Percentiles rank a stretch among this genome's conserved stretches.
Conservation (phyloP, 2,113 vertebrate species). For the Buteo buteo region DNA sequence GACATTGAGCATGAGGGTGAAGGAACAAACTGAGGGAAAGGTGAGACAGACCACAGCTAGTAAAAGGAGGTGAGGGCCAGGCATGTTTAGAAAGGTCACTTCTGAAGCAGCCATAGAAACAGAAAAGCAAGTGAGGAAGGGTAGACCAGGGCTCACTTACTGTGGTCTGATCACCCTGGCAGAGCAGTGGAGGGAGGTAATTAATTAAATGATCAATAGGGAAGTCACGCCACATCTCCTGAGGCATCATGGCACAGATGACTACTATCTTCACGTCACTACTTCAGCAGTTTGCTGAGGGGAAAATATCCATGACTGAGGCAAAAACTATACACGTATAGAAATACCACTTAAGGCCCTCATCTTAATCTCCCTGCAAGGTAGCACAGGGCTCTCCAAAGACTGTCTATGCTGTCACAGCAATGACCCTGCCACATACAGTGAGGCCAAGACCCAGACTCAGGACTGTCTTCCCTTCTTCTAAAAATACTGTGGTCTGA, state of each 20-base stretch:
- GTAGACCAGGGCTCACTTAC: not conserved
- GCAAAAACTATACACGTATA: not conserved
- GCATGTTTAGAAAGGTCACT: not conserved
- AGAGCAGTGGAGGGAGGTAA: not conserved
- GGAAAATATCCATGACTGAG: not conserved
- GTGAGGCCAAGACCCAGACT: not conserved
- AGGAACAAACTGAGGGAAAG: not conserved
- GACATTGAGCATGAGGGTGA: not conserved
- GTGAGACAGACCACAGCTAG: not conserved
- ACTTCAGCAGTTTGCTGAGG: not conserved
- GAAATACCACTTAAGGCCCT: not conserved
- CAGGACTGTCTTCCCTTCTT: not conserved
- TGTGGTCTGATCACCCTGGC: not conserved
- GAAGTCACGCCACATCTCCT: not conserved
- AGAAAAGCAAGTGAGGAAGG: not conserved
- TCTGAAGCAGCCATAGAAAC: not conserved
- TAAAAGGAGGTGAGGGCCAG: not conserved
- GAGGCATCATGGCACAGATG: not conserved
- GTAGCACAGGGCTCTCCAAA: not conserved
- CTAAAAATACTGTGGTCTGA: not conserved
- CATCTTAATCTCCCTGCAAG: not conserved
- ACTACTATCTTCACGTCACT: not conserved
- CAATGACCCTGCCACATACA: not conserved
- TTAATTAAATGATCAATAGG: not conserved
- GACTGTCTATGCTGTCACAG: not conserved